Evolutionary conservation across 2,888 invertebrate genomes (phyloP).

Genomic region (Andrena bicolor): DNA sequence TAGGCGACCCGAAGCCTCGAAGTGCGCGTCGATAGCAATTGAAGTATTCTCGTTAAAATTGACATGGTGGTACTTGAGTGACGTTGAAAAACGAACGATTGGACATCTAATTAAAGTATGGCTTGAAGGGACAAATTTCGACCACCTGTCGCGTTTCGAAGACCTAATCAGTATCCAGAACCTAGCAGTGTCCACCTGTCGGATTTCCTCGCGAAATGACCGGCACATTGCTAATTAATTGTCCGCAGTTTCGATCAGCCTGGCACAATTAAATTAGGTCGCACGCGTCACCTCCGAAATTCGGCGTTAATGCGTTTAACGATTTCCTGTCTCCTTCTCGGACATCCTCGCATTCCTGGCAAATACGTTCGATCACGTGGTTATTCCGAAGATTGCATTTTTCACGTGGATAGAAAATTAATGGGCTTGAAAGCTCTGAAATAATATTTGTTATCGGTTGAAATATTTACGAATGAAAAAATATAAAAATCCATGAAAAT

Average conservation of each 20-base stretch:
- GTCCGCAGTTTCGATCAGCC: conserved; percentile 55
- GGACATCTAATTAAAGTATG: background rate
- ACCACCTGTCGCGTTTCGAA: conserved; percentile 56
- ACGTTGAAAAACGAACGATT: background rate
- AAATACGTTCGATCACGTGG: background rate
- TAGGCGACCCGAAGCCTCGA: background rate
- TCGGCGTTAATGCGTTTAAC: conserved; percentile 23
- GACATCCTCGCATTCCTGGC: background rate
- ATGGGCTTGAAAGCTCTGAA: too few species aligned
- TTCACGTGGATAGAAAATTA: background rate
- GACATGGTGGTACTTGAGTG: background rate
- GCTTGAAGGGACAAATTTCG: conserved; percentile 20
- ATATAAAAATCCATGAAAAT: too few species aligned
- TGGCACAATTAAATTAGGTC: conserved; percentile 51
- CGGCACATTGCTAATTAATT: conserved; percentile 61
- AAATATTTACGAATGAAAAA: too few species aligned
- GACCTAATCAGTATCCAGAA: conserved; percentile 52
- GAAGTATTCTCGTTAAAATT: too few species aligned
- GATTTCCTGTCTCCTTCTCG: conserved; percentile 9
- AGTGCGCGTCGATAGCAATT: too few species aligned
- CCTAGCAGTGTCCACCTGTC: conserved; percentile 56
- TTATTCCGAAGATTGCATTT: background rate
- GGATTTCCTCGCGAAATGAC: conserved; percentile 59
- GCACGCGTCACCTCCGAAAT: conserved; percentile 41
- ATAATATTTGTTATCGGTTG: too few species aligned